Evolutionary conservation across 2,797 vertebrate genomes (phyloP).

Genomic region (Thripadectes ignobilis): DNA sequence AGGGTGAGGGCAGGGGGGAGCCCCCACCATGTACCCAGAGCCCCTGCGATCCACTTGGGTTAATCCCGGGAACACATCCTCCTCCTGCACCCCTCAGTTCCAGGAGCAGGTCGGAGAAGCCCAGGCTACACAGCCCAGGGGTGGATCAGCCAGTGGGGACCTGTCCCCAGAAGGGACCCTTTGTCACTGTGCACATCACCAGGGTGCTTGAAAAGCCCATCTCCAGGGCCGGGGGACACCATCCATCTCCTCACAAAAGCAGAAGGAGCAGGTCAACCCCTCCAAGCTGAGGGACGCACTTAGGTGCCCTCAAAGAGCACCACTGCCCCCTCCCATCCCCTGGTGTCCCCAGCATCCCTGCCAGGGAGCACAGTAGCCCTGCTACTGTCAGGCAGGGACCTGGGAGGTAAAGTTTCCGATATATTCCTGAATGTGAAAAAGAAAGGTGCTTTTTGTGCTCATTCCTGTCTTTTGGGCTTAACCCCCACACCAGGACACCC

Average conservation of each 20-base stretch:
- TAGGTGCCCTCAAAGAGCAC: background rate
- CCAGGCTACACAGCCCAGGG: background rate
- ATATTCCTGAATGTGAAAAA: background rate
- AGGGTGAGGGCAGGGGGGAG: background rate
- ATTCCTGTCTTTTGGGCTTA: background rate
- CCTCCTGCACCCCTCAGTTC: background rate
- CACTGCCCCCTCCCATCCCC: background rate
- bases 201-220: background rate
- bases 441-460: background rate
- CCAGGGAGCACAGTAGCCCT: background rate
- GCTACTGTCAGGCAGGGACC: background rate
- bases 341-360: background rate
- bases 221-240: background rate
- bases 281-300: background rate
- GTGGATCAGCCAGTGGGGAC: background rate
- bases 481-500: background rate
- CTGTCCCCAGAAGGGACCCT: background rate
- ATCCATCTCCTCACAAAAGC: background rate
- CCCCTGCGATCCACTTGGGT: rapidly evolving
- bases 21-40: background rate
- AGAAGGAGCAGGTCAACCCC: background rate
- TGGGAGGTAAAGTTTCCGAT: background rate
- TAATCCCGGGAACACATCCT: background rate
- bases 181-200: background rate
- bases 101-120: background rate